Base-by-base conservation (phyloP, 92 coral and sea anemone genomes). In the Nematostella vectensis region DNA sequence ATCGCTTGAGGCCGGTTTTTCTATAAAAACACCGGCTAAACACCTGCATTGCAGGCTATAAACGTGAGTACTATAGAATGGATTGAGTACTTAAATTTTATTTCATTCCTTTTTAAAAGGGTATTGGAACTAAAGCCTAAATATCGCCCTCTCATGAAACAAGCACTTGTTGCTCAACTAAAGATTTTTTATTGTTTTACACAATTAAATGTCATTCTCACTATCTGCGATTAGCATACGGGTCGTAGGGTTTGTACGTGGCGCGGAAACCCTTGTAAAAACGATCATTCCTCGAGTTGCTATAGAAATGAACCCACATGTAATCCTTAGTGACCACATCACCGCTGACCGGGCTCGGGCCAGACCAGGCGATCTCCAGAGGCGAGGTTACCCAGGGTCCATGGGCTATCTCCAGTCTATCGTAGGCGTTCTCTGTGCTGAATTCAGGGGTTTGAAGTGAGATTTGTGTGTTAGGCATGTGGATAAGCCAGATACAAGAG, bases 401-500 rank as follows among this genome's bases (percentile, higher is more conserved):
- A 21, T 75, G 87, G n/a, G 89, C 73, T 24, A 82, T 74, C 26
- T 71, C 88, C 24, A 91, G 63, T 28, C 93, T 88, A 44, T 91
- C 98, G 62, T 85, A 86, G 27, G 87, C 85, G 52, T 77, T 76
- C 42, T 91, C 88, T 2, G 96, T 81, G 64, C 69, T 74, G 60
- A 91, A 91, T 57, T 78, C 93, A 36, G 80, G 59, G 24, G 85
- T 29, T 18, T 68, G 63, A 24, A 91, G 63, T 23, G 81, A 88
- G 40, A 91, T 86, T 56, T 67, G 70, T 43, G 54, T 74, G 17
- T 58, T 62, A 12, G 75, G 82, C 45, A 77, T 75, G 65, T 52
- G 73, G 43, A 91, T 78, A n/a, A 91, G 76, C 98, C 98, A 91
- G 15, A 74, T 71, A 47, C 98, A 91, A 57, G 86, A 83, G 43